phyloP scores from a whole-genome alignment of 2,113 vertebrate genomes.

The Brienomyrus brachyistius region DNA sequence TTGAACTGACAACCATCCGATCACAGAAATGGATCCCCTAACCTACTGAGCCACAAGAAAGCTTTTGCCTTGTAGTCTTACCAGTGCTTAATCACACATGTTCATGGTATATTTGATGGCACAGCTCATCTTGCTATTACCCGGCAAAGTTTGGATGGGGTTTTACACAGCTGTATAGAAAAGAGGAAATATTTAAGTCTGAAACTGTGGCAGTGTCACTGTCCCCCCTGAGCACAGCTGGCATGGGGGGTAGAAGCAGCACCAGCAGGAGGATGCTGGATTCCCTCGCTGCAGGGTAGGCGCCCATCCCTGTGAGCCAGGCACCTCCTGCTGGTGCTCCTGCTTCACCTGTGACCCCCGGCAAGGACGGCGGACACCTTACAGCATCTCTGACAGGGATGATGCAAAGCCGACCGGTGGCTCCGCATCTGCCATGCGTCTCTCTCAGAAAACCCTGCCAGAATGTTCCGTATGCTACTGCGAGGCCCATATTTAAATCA shows the following conservation, averaged over 20 bases:
- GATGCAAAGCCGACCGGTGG: background rate
- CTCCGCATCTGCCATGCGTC: background rate
- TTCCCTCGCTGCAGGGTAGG: background rate
- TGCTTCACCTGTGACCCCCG: background rate
- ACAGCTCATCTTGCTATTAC: background rate
- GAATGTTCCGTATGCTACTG: background rate
- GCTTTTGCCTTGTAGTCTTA: background rate
- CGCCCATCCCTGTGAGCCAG: background rate
- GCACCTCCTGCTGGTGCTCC: background rate
- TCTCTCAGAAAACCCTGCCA: background rate
- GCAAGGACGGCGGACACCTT: background rate
- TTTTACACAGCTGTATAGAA: background rate
- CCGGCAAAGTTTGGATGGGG: background rate
- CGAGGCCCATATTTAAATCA: background rate
- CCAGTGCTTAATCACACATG: background rate
- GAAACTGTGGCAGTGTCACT: conserved; percentile 32
- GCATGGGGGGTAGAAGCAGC: background rate
- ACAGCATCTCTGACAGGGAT: background rate
- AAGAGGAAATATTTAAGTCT: conserved; percentile 40
- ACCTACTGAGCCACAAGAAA: background rate
- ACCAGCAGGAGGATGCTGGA: background rate
- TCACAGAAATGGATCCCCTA: background rate
- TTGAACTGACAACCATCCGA: background rate
- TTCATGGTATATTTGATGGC: background rate
- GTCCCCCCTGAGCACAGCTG: conserved; percentile 18